Evolutionary conservation across 2,797 vertebrate species (phyloP).

Genomic region (Sylvilagus floridanus): DNA sequence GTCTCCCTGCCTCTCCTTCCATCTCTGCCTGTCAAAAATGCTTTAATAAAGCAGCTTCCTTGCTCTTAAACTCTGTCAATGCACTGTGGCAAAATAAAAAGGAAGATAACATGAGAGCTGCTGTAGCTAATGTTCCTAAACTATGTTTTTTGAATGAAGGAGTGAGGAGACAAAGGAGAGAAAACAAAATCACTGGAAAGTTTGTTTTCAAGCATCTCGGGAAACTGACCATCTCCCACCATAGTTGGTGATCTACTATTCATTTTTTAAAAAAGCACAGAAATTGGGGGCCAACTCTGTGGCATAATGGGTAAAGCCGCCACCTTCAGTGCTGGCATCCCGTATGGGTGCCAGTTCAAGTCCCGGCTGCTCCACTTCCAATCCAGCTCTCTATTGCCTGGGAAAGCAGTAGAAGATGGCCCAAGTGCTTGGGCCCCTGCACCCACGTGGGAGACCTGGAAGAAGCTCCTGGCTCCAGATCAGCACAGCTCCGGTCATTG

Average conservation of each 20-base stretch:
- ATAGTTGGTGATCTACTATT: background rate
- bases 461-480: too few species aligned
- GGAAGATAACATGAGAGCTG: background rate
- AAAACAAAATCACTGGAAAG: background rate
- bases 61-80: background rate
- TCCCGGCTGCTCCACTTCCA: too few species aligned
- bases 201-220: constrained; percentile 51
- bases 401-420: too few species aligned
- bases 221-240: background rate
- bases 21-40: too few species aligned
- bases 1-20: too few species aligned
- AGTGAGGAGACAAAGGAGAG: background rate
- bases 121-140: background rate
- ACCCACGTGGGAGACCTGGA: too few species aligned
- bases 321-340: too few species aligned
- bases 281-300: background rate
- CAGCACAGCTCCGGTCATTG: too few species aligned
- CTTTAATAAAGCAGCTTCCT: background rate
- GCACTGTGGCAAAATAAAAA: background rate
- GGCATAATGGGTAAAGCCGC: too few species aligned
- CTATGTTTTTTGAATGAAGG: background rate
- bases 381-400: too few species aligned
- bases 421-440: too few species aligned
- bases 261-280: background rate
- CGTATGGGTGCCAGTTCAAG: too few species aligned